Conservation (phyloP, 2,797 vertebrate genomes). For the Adelosebastes latens region DNA sequence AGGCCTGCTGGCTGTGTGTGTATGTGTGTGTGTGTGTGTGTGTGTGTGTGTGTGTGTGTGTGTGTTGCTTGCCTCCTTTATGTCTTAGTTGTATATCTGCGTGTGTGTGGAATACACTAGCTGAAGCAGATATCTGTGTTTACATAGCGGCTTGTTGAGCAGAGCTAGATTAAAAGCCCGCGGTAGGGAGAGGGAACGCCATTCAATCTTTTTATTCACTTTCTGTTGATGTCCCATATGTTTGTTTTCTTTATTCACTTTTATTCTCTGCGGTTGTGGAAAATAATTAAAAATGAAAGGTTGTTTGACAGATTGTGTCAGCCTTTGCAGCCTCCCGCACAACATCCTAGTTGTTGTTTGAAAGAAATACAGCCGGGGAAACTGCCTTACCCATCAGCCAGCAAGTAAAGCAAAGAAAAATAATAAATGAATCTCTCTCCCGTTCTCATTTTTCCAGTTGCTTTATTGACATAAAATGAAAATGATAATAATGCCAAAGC, state of each 20-base stretch:
- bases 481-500: not conserved
- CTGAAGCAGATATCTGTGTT: constrained; percentile 59
- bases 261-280: not conserved
- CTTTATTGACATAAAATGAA: not conserved
- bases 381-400: not conserved
- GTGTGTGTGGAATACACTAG: constrained; percentile 12
- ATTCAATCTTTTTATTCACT: constrained; percentile 21
- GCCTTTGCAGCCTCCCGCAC: not conserved
- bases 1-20: constrained; percentile 41
- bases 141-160: constrained; percentile 48
- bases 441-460: not conserved
- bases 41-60: constrained; percentile 6
- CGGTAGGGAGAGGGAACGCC: not conserved
- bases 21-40: constrained; percentile 27
- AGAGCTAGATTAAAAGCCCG: constrained; percentile 3
- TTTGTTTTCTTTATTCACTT: constrained; percentile 33
- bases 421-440: not conserved
- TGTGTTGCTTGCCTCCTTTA: constrained; percentile 15
- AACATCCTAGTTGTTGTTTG: constrained; percentile 2
- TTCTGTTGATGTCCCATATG: constrained; percentile 4
- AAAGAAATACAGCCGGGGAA: not conserved
- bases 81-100: constrained; percentile 36
- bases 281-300: constrained; percentile 19
- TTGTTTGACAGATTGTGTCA: constrained; percentile 11
- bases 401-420: not conserved